A percentile compares a stretch with the other conserved stretches of the same genome.
phyloP scores from a whole-genome alignment of 2,888 invertebrate genomes.

The Diplolepis rosae region DNA sequence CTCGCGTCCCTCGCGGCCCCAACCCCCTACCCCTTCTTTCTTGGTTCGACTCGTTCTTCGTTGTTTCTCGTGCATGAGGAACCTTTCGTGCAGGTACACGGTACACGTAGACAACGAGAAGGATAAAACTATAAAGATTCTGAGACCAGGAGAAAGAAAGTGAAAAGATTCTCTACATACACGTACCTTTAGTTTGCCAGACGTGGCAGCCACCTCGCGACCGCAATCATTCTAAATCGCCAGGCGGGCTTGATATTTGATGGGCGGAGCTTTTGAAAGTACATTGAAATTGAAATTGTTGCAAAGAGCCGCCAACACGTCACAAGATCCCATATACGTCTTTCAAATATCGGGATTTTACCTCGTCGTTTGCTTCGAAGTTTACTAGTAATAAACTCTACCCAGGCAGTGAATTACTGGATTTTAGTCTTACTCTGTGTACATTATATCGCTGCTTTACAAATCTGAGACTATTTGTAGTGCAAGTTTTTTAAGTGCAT shows the following conservation, averaged over 20 bases:
- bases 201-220: slow-evolving; percentile 44
- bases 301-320: slow-evolving; percentile 36
- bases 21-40: neutral
- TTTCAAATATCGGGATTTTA: neutral
- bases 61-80: neutral
- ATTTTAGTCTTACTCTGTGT: too few relatives aligned
- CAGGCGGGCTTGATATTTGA: slow-evolving; percentile 62
- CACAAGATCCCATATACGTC: slow-evolving; percentile 34
- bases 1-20: slow-evolving; percentile 27
- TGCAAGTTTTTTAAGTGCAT: too few relatives aligned
- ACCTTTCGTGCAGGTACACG: neutral
- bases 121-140: neutral
- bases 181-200: neutral
- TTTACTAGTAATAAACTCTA: neutral
- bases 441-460: too few relatives aligned
- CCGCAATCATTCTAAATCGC: slow-evolving; percentile 67
- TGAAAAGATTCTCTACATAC: neutral
- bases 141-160: neutral
- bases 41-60: neutral
- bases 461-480: too few relatives aligned
- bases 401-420: too few relatives aligned
- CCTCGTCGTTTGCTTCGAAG: neutral
- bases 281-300: slow-evolving; percentile 45
- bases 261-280: slow-evolving; percentile 53
- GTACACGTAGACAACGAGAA: neutral